Evolutionary conservation across 2,888 invertebrate genomes (phyloP).

Genomic region (Agrilus cyanescens): DNA sequence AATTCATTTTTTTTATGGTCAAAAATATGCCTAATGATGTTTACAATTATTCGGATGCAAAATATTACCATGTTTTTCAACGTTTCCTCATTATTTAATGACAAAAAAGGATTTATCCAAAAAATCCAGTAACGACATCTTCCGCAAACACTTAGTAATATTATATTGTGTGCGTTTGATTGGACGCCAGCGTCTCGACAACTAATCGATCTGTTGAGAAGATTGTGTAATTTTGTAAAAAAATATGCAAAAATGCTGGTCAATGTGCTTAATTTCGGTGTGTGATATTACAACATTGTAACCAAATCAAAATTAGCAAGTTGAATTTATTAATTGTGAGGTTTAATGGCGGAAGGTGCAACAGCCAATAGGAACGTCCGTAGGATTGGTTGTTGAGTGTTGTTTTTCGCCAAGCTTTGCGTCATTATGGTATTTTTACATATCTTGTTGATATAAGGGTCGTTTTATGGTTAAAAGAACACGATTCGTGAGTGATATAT

Average conservation of each 20-base stretch:
- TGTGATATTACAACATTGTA: conserved; percentile 6
- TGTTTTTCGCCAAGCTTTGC: conserved; percentile 56
- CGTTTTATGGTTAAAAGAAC: conserved; percentile 26
- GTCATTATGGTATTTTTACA: conserved; percentile 55
- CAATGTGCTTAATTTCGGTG: conserved; percentile 10
- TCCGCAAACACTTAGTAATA: conserved; percentile 9
- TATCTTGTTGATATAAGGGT: conserved; percentile 45
- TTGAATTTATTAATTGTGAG: conserved; percentile 36
- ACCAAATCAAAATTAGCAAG: conserved; percentile 21
- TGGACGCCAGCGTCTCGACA: conserved; percentile 15
- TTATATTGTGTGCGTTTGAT: conserved; percentile 16
- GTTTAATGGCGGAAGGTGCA: conserved; percentile 54
- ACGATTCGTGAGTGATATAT: conserved; percentile 17
- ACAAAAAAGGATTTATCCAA: conserved; percentile 5
- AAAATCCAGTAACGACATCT: conserved; percentile 13
- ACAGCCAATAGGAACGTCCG: conserved; percentile 60
- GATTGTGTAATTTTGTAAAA: conserved; percentile 6
- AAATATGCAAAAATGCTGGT: conserved; percentile 7
- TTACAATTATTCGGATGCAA: background rate
- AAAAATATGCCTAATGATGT: background rate
- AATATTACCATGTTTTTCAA: background rate
- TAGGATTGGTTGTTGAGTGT: conserved; percentile 52
- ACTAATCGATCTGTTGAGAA: conserved; percentile 14
- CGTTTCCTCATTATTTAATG: background rate
- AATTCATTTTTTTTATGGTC: background rate